phyloP scores from a whole-genome alignment of 2,113 vertebrate species.

The Rafetus swinhoei region DNA sequence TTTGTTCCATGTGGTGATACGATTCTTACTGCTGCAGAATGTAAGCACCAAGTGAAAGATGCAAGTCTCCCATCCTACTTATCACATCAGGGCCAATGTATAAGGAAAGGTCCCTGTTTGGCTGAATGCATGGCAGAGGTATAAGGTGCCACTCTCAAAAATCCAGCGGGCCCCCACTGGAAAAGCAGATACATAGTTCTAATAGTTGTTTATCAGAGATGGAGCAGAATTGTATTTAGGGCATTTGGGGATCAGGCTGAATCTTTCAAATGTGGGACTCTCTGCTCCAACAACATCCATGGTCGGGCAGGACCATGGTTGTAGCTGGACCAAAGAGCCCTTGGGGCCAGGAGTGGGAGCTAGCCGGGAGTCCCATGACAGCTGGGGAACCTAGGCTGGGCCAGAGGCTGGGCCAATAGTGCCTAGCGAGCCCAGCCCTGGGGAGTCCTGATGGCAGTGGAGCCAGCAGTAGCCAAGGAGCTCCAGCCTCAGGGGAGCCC shows the following conservation, averaged over 20 bases:
- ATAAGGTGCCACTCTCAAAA: neutral
- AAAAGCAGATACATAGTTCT: neutral
- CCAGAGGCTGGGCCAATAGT: too few relatives aligned
- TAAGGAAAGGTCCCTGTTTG: neutral
- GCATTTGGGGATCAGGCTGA: neutral
- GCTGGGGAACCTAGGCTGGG: too few relatives aligned
- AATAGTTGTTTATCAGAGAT: neutral
- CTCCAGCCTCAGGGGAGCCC: too few relatives aligned
- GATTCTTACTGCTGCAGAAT: neutral
- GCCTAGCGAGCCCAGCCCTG: too few relatives aligned
- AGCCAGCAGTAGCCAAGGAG: too few relatives aligned
- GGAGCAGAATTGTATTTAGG: neutral
- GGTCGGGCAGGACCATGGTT: too few relatives aligned
- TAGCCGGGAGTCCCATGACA: too few relatives aligned
- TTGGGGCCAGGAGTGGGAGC: too few relatives aligned
- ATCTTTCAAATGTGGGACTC: too few relatives aligned
- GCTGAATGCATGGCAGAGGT: neutral
- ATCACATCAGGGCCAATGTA: fast-evolving
- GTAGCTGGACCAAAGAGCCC: too few relatives aligned
- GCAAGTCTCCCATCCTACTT: neutral
- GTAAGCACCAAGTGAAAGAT: neutral
- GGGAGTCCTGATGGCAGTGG: too few relatives aligned
- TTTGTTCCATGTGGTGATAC: neutral
- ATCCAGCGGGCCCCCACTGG: neutral
- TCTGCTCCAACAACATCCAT: too few relatives aligned